Evolutionary conservation across 37 sponge, comb jelly and placozoan genomes (phyloP).

Genomic region (Chondrosia reniformis): DNA sequence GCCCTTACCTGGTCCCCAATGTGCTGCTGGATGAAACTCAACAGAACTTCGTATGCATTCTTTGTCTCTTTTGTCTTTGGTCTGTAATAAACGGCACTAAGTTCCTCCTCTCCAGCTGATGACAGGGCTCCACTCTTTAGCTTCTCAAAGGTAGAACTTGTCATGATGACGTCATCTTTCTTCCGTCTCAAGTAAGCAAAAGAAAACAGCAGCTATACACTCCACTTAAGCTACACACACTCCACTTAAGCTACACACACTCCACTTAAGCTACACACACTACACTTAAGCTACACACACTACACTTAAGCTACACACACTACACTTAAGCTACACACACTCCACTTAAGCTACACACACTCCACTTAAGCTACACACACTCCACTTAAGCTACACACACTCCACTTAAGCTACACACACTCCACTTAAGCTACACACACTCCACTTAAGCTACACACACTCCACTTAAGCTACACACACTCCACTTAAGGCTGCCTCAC

Average conservation of each 20-base stretch:
- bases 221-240: not conserved
- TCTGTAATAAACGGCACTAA: constrained; percentile 64
- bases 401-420: not conserved
- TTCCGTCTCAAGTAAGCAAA: not conserved
- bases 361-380: not conserved
- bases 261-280: not conserved
- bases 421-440: constrained; percentile 4
- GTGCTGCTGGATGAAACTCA: constrained; percentile 85
- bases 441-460: not conserved
- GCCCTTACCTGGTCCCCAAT: constrained; percentile 83
- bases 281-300: not conserved
- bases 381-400: not conserved
- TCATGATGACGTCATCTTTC: constrained; percentile 35
- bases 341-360: not conserved
- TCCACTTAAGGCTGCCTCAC: constrained; percentile 24
- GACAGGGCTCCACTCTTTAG: constrained; percentile 35
- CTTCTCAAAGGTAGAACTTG: not conserved
- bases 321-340: not conserved
- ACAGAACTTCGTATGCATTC: constrained; percentile 74
- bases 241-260: not conserved
- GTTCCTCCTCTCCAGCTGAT: constrained; percentile 63
- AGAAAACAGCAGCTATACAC: not conserved
- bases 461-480: not conserved
- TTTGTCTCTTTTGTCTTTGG: constrained; percentile 78
- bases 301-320: not conserved